Base-by-base conservation (phyloP, 2,113 vertebrate species). In the Psittacus erithacus region DNA sequence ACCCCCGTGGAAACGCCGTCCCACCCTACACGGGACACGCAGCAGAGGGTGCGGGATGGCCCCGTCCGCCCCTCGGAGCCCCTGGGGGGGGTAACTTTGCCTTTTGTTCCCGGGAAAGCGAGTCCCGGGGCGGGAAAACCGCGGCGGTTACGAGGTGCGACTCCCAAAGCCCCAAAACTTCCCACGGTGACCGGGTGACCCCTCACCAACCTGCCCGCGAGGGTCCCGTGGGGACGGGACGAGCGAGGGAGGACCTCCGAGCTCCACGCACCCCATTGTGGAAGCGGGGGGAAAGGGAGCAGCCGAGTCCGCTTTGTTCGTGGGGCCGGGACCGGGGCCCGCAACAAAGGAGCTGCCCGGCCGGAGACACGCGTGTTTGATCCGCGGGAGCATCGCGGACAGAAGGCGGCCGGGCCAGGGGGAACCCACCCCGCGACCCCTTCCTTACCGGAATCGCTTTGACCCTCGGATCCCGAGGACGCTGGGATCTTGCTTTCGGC, bases 381-480 rank as follows among this genome's bases (percentile, higher is more conserved):
- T 70, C 59, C 83, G 9, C 53, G 68, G 16, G 5, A 52, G 68
- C 43, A 7, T 87, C 46, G 8, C 5, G 59, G 73, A 27, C 4
- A 49, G 78, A 62, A 27, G 7, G 55, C 0, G 35, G 28, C 69
- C 3, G 43, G 43, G 50, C 11, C 9, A 31, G 35, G 20, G 33
- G 9, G 23, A 76, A 20, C 69, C 70, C 41, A 47, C 57, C 9
- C 28, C 47, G 13, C 49, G 23, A 71, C 47, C 53, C 24, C 7
- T 60, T 89, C 88, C 99, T 99, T 99, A 99, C 99, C 99, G 4
- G 99, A 99, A 89, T 99, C 99, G 24, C 98, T 99, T 79, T 98
- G 99, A 59, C 98, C 98, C 98, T 99, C 99, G 6, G 99, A 99
- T 64, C 99, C 99, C 35, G 99, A 99, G 47, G 99, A 99, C n/a